Conservation (phyloP, 1,140 invertebrate species). For the Bicyclus anynana region DNA sequence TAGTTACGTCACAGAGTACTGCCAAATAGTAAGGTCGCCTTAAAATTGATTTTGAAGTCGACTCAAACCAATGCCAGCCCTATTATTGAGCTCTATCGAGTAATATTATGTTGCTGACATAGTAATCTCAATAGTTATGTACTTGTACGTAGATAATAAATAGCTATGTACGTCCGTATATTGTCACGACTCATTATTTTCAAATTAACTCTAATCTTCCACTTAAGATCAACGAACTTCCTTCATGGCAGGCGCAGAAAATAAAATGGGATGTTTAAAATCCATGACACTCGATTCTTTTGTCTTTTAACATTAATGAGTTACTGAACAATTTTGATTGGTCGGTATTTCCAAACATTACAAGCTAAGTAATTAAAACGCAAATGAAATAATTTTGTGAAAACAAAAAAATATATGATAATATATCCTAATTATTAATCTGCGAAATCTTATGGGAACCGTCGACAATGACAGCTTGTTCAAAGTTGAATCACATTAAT, state of each 20-base stretch:
- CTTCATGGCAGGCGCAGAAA: not conserved
- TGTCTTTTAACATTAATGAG: conserved; percentile 16
- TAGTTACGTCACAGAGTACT: too few relatives aligned
- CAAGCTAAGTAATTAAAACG: conserved; percentile 43
- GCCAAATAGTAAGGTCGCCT: too few relatives aligned
- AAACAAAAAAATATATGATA: conserved; percentile 31
- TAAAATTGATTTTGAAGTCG: too few relatives aligned
- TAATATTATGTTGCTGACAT: not conserved
- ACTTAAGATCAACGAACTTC: conserved; percentile 61
- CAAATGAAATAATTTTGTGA: conserved; percentile 42
- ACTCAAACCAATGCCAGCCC: too few relatives aligned
- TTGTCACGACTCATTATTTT: conserved; percentile 50
- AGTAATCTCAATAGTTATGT: not conserved
- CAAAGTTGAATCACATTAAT: not conserved
- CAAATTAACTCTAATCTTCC: conserved; percentile 62
- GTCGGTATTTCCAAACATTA: conserved; percentile 13
- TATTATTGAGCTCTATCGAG: not conserved
- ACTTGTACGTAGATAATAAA: not conserved
- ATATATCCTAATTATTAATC: conserved; percentile 14
- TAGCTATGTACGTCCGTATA: not conserved
- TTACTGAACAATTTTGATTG: conserved; percentile 7
- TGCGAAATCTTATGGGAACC: conserved; percentile 17
- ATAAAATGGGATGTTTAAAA: conserved; percentile 11
- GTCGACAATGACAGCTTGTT: conserved; percentile 15
- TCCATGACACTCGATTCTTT: conserved; percentile 24